phyloP scores from a whole-genome alignment of 2,113 vertebrate genomes.

The Ophiodon elongatus region DNA sequence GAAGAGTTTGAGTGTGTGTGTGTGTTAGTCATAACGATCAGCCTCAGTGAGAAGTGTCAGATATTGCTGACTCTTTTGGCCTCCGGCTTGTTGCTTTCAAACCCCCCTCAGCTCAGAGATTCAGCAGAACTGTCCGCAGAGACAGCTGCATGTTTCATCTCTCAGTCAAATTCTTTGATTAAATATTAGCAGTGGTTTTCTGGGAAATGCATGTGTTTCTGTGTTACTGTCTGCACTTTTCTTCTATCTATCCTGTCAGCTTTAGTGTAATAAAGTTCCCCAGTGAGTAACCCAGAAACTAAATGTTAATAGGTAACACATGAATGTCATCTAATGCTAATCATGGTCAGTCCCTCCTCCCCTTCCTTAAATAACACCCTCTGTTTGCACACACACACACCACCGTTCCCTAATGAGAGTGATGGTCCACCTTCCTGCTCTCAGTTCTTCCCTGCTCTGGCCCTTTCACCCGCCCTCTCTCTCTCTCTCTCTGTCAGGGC shows the following conservation, averaged over 20 bases:
- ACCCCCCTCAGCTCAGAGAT: not conserved
- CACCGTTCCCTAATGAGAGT: slow-evolving; percentile 38
- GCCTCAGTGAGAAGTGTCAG: slow-evolving; percentile 35
- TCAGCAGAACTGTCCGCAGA: slow-evolving; percentile 30
- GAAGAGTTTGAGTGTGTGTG: slow-evolving; percentile 10
- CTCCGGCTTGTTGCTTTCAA: slow-evolving; percentile 12
- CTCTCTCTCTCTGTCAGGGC: slow-evolving; percentile 54
- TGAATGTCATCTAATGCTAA: slow-evolving; percentile 63
- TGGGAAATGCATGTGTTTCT: not conserved
- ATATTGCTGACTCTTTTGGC: slow-evolving; percentile 17
- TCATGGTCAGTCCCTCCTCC: slow-evolving; percentile 37
- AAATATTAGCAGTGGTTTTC: slow-evolving; percentile 25
- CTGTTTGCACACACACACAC: slow-evolving; percentile 33
- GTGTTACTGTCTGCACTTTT: slow-evolving; percentile 6
- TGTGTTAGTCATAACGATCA: slow-evolving; percentile 49
- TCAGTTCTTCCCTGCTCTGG: slow-evolving; percentile 32
- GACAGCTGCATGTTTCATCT: slow-evolving; percentile 46
- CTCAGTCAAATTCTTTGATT: slow-evolving; percentile 44
- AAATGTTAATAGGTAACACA: slow-evolving; percentile 72
- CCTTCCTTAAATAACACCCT: slow-evolving; percentile 55
- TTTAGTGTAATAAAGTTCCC: slow-evolving; percentile 43
- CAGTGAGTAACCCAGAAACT: slow-evolving; percentile 51
- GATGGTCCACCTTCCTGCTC: slow-evolving; percentile 47
- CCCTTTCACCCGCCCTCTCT: slow-evolving; percentile 58
- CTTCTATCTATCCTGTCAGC: slow-evolving; percentile 8